A percentile compares a stretch with the other conserved stretches of the same genome.
Conservation (phyloP, 2,888 invertebrate genomes). For the Aspidiotus destructor region DNA sequence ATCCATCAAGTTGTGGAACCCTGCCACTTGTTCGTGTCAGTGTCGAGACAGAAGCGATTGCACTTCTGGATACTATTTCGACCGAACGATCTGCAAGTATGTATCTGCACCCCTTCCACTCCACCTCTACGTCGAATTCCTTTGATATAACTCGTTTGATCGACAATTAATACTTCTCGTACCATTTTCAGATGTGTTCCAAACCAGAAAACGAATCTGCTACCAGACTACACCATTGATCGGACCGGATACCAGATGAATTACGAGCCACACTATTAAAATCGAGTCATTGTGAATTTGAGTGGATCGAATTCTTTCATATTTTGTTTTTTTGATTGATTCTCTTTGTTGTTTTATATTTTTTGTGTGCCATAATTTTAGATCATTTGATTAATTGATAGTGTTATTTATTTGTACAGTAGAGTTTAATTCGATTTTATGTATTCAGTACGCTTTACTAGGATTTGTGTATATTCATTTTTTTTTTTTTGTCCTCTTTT, state of each 20-base stretch:
- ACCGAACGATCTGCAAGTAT: slow-evolving; percentile 49
- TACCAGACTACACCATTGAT: slow-evolving; percentile 1
- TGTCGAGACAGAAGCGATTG: slow-evolving; percentile 51
- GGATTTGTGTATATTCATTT: neutral
- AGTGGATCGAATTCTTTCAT: no score
- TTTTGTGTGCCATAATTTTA: neutral
- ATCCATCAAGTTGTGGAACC: slow-evolving; percentile 53
- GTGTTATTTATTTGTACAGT: slow-evolving; percentile 2
- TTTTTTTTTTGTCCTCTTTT: neutral
- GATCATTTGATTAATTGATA: neutral
- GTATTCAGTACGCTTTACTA: neutral
- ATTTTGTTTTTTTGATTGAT: no score
- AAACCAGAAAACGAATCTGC: neutral
- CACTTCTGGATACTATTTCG: slow-evolving; percentile 52
- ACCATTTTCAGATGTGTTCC: neutral
- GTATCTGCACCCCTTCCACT: no score
- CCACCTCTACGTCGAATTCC: no score
- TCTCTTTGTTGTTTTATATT: neutral
- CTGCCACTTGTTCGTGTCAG: slow-evolving; percentile 50
- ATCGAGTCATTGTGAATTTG: neutral
- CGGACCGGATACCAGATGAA: neutral
- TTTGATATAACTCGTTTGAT: no score
- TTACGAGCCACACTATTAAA: neutral
- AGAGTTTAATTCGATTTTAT: neutral
- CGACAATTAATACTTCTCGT: neutral